phyloP scores from a whole-genome alignment of 2,113 vertebrate genomes.

The Laterallus jamaicensis region DNA sequence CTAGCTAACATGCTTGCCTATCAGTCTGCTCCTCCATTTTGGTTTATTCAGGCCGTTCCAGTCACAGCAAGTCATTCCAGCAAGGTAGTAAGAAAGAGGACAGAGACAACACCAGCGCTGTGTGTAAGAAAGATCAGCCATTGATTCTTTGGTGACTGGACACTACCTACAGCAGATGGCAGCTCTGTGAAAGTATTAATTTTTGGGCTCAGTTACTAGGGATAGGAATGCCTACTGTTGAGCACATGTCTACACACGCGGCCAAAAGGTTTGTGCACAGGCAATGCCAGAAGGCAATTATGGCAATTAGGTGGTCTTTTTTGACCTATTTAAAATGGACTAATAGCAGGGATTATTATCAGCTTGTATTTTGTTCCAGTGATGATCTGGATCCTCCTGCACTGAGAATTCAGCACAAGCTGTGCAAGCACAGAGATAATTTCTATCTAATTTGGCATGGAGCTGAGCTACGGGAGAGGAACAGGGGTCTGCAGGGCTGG shows the following conservation, averaged over 20 bases:
- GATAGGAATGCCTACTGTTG: background rate
- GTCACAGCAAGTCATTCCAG: background rate
- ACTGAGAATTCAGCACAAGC: background rate
- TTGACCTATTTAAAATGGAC: conserved; percentile 3
- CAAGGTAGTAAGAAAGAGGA: background rate
- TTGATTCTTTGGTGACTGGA: background rate
- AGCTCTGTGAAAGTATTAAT: background rate
- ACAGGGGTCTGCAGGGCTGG: background rate
- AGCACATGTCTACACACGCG: background rate
- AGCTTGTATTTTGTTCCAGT: background rate
- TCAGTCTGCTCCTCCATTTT: background rate
- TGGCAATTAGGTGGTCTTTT: conserved; percentile 1
- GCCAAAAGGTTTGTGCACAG: background rate
- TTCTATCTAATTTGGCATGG: background rate
- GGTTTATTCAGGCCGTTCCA: background rate
- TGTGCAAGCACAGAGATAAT: background rate
- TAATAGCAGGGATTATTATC: background rate
- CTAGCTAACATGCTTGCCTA: background rate
- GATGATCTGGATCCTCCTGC: background rate
- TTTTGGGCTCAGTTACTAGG: background rate
- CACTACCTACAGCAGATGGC: background rate
- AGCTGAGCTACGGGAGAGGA: background rate
- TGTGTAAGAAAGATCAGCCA: background rate
- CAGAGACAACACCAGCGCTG: background rate
- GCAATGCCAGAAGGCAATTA: conserved; percentile 36